Base-by-base conservation (phyloP, 2,113 vertebrate species). In the Propithecus coquereli region DNA sequence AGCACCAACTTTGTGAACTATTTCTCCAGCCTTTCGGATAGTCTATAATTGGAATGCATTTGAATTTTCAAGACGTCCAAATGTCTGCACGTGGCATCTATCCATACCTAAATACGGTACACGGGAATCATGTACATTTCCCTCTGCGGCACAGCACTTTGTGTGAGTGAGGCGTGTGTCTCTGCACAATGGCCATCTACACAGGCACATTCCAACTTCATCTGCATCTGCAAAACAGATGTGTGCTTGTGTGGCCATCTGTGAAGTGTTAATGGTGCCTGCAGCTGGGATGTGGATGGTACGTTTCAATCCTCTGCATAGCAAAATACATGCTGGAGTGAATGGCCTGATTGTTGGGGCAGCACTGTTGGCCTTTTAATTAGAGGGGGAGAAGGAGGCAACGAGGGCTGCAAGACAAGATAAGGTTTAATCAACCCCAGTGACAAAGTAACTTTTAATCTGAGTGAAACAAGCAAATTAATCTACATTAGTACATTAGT, bases 211-310 rank as follows among this genome's bases (percentile, higher is more conserved):
- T 91, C 79, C 87, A 12, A 37, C 86, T 92, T 40, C 96, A 96
- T 96, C 91, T 94, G 25, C 65, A 54, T 70, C 70, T 74, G 43
- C 85, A 80, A 32, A 96, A 82, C 96, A 98, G 97, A 97, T 92
- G 95, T 50, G 79, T 14, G 0, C 57, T 74, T 27, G 40, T 74
- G 91, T 94, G 77, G 34, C 59, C 0, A 27, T 50, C 68, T 74
- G 79, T 68, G 57, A 97, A 8, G 88, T 97, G 86, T 90, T 92
- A 30, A 95, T 52, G 91, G 96, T 59, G 57, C 95, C 59, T 90
- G 94, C 95, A 98, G 97, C 98, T 98, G 97, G 82, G 82, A 54
- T 68, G 92, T 89, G 97, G 91, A 90, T 98, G 97, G 94, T 91
- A 97, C 98, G 74, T 97, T 96, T 97, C 97, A 85, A 81, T 92